Base-by-base conservation (phyloP, 2,888 invertebrate species). In the Zygothrica quintamaculata region DNA sequence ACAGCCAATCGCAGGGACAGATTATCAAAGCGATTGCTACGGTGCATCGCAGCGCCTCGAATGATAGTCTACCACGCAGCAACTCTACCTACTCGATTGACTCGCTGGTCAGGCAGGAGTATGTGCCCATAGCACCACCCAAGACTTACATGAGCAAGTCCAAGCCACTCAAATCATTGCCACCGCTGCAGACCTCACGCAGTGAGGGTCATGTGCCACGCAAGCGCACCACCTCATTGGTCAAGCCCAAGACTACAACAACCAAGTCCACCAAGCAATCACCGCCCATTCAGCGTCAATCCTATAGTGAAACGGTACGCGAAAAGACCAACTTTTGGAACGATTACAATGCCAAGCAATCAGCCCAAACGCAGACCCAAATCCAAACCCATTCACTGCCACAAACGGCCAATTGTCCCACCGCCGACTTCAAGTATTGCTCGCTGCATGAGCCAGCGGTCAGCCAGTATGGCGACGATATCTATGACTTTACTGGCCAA, bases 281-380 rank as follows among this genome's bases (percentile, higher is more conserved):
- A 12, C 3, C 33, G 1, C 9, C 29, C 1, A 0, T 46, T 25
- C 57, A 43, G 13, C 71, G 58, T 3, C 81, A 77, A 11, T 91
- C 92, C 37, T 92, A 92, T 65, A 92, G 92, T 67, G 93, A 93
- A 1, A 93, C 94, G 48, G 94, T 96, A 12, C 90, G 94, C 44
- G 94, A 95, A 87, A 94, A 94, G 87, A 94, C 95, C 0, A 93
- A 92, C 88, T 93, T 94, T 84, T 94, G 96, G 87, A 94, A 95
- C 73, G 87, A 84, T 7, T 87, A 74, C 55, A 88, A 88, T 42
- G 65, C 76, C 46, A 78, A 61, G 90, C 90, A 25, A 93, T 93
- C 6, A 8, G 12, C 46, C 8, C 51, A 31, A 9, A 92, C 33
- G 91, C 93, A 3, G 11, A 92, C 36, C 91, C 93, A 3, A 86